phyloP scores from a whole-genome alignment of 2,888 invertebrate genomes.

The Dolichomitus sp. region DNA sequence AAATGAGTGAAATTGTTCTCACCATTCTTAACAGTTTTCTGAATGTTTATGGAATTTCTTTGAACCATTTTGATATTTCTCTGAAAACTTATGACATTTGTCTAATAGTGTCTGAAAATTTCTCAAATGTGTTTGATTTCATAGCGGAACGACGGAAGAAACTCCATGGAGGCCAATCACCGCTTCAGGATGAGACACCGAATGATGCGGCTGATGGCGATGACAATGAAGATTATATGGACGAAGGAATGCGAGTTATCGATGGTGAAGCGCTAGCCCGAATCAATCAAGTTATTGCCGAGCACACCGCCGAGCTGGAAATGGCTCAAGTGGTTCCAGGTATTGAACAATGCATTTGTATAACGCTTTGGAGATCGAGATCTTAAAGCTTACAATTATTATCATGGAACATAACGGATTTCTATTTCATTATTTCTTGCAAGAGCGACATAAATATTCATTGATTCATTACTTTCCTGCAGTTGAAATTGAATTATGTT shows the following conservation, averaged over 20 bases:
- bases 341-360: conserved; percentile 56
- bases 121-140: background rate
- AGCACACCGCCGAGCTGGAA: conserved; percentile 88
- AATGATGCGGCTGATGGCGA: conserved; percentile 87
- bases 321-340: conserved; percentile 82
- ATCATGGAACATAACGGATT: too few species aligned
- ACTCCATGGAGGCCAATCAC: conserved; percentile 87
- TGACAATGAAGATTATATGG: conserved; percentile 90
- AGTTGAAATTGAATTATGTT: background rate
- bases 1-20: too few species aligned
- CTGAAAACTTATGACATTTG: too few species aligned
- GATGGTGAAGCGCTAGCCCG: conserved; percentile 92
- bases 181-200: conserved; percentile 88
- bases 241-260: conserved; percentile 91
- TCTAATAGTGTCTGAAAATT: background rate
- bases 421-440: too few species aligned
- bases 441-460: conserved; percentile 3
- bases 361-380: background rate
- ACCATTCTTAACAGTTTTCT: too few species aligned
- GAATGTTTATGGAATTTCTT: too few species aligned
- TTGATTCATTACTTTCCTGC: background rate
- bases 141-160: conserved; percentile 89
- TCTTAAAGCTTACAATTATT: background rate
- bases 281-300: conserved; percentile 93
- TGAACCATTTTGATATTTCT: too few species aligned